Percentiles rank a stretch among this genome's conserved stretches.
Evolutionary conservation across 2,113 vertebrate genomes (phyloP).

Genomic region (Bujurquina vittata): DNA sequence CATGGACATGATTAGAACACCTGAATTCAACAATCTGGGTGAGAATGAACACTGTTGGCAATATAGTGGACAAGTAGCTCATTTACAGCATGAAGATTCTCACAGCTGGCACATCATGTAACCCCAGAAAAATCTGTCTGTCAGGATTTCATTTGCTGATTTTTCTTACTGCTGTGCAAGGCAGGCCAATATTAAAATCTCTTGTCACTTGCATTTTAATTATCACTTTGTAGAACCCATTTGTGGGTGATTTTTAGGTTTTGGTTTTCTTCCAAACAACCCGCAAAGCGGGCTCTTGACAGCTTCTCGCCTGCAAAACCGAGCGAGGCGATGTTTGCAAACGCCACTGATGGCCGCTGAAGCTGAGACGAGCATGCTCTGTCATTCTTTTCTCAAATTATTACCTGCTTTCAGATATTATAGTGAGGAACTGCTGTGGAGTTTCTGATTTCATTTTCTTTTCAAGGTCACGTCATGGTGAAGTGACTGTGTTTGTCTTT

Average conservation of each 20-base stretch:
- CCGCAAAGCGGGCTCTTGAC: neutral
- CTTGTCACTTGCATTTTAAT: constrained; percentile 51
- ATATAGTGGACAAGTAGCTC: neutral
- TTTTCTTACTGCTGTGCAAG: constrained; percentile 12
- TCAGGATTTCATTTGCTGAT: neutral
- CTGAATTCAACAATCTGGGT: too few species aligned
- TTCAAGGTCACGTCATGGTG: constrained; percentile 49
- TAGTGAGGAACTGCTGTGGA: constrained; percentile 2
- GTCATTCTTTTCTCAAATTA: constrained; percentile 27
- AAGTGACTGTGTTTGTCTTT: constrained; percentile 51
- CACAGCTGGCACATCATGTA: constrained; percentile 19
- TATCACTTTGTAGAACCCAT: constrained; percentile 30
- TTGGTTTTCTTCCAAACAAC: neutral
- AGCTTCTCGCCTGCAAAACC: constrained; percentile 27
- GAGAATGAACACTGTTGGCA: too few species aligned
- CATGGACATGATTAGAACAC: too few species aligned
- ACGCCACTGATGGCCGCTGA: neutral
- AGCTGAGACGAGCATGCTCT: neutral
- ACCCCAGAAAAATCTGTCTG: constrained; percentile 10
- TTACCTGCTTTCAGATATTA: constrained; percentile 11
- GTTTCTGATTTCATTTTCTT: constrained; percentile 43
- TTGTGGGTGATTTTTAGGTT: neutral
- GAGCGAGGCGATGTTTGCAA: neutral
- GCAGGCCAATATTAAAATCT: constrained; percentile 31
- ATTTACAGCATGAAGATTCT: neutral